Evolutionary conservation across 2,888 invertebrate genomes (phyloP).

Genomic region (Alsophila aescularia): DNA sequence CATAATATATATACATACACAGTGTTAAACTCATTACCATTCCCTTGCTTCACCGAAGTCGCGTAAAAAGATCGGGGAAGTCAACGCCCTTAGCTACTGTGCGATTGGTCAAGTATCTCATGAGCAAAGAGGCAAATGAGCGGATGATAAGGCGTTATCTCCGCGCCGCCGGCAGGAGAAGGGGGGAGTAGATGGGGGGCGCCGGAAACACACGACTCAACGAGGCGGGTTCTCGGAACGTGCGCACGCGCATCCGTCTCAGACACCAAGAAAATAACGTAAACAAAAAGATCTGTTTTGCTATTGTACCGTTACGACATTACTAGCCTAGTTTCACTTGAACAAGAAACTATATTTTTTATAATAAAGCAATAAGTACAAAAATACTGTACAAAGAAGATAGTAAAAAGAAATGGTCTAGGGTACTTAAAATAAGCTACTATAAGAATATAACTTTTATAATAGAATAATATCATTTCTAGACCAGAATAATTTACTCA

Average conservation of each 20-base stretch:
- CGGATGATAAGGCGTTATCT: slow-evolving; percentile 83
- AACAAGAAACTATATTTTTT: too few relatives aligned
- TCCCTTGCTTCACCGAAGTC: too few relatives aligned
- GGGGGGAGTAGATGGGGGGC: slow-evolving; percentile 48
- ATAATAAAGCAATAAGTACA: too few relatives aligned
- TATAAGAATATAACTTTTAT: too few relatives aligned
- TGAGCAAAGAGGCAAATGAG: slow-evolving; percentile 77
- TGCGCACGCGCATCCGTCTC: slow-evolving; percentile 56
- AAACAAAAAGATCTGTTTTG: slow-evolving; percentile 32
- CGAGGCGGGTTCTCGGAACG: slow-evolving; percentile 66
- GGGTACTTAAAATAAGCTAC: too few relatives aligned
- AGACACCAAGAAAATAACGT: slow-evolving; percentile 46
- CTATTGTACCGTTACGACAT: slow-evolving; percentile 31
- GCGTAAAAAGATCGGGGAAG: slow-evolving; percentile 63
- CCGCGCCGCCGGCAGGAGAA: slow-evolving; percentile 50
- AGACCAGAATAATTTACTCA: too few relatives aligned
- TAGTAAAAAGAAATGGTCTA: too few relatives aligned
- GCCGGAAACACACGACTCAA: slow-evolving; percentile 69
- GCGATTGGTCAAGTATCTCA: slow-evolving; percentile 65
- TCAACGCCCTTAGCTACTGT: slow-evolving; percentile 66
- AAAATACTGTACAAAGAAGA: too few relatives aligned
- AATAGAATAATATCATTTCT: too few relatives aligned
- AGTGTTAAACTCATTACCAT: too few relatives aligned
- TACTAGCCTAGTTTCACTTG: background rate
- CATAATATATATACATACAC: too few relatives aligned